Evolutionary conservation across 2,888 invertebrate species (phyloP), one percentile per base, ranked within the genome.

Genomic region (Drosophila conformis): DNA sequence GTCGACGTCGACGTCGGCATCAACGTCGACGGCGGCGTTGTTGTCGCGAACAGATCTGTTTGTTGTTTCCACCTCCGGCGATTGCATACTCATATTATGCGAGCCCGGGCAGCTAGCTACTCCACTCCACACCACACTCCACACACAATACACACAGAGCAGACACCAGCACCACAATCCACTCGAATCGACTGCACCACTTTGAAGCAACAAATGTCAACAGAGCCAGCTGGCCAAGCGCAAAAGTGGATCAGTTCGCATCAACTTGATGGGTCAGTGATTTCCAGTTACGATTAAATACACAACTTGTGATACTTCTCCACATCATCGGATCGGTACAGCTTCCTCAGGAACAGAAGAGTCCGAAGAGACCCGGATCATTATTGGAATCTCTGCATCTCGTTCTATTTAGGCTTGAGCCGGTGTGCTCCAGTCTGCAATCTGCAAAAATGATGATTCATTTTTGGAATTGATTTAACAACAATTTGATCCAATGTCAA

Each of bases 11-110:
- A 0, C 46, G 46, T 21, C 67, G 13, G 0, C 91, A 82, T 78
- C 85, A 73, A 61, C 73, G 67, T 78, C 64, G 69, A 53, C 62
- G 15, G 11, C 70, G 53, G 51, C 58, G 63, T 62, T 54, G 78
- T 78, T 80, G 87, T 84, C 80, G 84, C 87, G 61, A 75, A 82
- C 80, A 86, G 84, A 87, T 83, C 82, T 87, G 77, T 82, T 87
- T 84, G 79, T 84, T 82, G 81, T 87, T 76, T 78, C 76, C 74
- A 81, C 82, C 82, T 78, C 73, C 73, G 78, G 73, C 83, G 76
- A 81, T 83, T 81, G 82, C 84, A 78, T 66, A 69, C 78, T 53
- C 69, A 38, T 69, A 78, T 78, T 75, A 83, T 78, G 82, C 84
- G 76, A 63, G 56, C 11, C 56, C 27, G 25, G 38, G 38, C n/a